A percentile compares a stretch with the other conserved stretches of the same genome.
Evolutionary conservation across 2,113 vertebrate species (phyloP).

Genomic region (Lepus americanus): DNA sequence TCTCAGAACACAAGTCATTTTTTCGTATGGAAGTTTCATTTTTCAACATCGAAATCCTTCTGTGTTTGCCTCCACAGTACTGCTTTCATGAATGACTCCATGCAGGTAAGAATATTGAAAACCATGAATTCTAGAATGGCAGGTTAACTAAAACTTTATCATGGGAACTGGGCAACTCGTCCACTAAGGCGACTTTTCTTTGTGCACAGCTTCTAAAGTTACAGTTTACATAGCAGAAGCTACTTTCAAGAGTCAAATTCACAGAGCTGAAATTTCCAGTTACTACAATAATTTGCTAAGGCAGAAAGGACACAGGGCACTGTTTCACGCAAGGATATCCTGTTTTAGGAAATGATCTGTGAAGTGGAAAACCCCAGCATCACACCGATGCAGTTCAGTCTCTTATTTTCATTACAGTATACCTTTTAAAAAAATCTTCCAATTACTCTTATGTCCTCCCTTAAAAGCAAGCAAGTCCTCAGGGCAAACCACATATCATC

Average conservation of each 20-base stretch:
- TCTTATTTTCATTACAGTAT: not conserved
- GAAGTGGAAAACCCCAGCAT: not conserved
- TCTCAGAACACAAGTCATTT: not conserved
- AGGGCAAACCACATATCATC: conserved; percentile 45
- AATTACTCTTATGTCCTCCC: not conserved
- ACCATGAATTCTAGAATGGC: not conserved
- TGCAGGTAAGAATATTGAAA: not conserved
- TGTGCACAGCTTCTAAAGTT: conserved; percentile 53
- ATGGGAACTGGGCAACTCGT: conserved; percentile 64
- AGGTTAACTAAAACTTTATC: conserved; percentile 62
- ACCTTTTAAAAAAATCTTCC: not conserved
- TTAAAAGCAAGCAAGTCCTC: conserved; percentile 22
- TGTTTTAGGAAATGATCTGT: not conserved
- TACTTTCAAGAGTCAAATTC: conserved; percentile 61
- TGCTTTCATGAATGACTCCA: conserved; percentile 6
- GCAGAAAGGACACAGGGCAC: not conserved
- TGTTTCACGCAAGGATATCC: not conserved
- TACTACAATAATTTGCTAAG: not conserved
- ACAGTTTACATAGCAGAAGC: conserved; percentile 44
- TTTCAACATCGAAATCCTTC: not conserved
- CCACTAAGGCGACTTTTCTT: conserved; percentile 48
- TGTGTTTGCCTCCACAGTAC: not conserved
- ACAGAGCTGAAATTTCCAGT: conserved; percentile 19
- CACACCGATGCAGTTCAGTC: not conserved
- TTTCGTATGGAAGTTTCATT: not conserved